phyloP scores from a whole-genome alignment of 2,797 vertebrate species.

The Ibycter americanus region DNA sequence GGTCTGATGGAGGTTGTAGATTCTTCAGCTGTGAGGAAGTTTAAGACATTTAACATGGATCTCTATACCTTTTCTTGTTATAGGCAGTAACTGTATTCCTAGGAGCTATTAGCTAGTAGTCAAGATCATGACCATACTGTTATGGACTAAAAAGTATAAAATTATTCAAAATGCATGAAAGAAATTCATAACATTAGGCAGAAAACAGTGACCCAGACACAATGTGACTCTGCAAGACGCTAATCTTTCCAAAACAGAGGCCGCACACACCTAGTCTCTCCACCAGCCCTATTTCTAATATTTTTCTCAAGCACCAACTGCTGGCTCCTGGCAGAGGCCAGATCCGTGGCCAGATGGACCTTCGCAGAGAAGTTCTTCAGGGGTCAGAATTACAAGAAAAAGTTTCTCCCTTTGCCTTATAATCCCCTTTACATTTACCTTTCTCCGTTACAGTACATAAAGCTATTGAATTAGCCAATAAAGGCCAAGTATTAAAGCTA shows the following conservation, averaged over 20 bases:
- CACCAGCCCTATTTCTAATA: background rate
- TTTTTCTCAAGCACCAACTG: background rate
- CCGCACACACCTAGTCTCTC: background rate
- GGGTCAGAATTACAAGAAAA: background rate
- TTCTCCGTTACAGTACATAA: constrained; percentile 19
- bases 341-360: background rate
- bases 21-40: background rate
- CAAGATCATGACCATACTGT: background rate
- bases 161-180: background rate
- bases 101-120: background rate
- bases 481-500: constrained; percentile 59
- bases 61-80: background rate
- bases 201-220: background rate
- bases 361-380: background rate
- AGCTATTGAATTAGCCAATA: constrained; percentile 53
- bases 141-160: background rate
- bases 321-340: background rate
- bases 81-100: accelerated
- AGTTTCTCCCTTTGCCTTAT: background rate
- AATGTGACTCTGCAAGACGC: background rate
- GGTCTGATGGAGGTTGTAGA: background rate
- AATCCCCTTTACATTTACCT: constrained; percentile 55
- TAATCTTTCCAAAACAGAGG: background rate
- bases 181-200: background rate
- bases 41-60: background rate